phyloP scores from a whole-genome alignment of 1,140 invertebrate genomes.

The Camponotus floridanus region DNA sequence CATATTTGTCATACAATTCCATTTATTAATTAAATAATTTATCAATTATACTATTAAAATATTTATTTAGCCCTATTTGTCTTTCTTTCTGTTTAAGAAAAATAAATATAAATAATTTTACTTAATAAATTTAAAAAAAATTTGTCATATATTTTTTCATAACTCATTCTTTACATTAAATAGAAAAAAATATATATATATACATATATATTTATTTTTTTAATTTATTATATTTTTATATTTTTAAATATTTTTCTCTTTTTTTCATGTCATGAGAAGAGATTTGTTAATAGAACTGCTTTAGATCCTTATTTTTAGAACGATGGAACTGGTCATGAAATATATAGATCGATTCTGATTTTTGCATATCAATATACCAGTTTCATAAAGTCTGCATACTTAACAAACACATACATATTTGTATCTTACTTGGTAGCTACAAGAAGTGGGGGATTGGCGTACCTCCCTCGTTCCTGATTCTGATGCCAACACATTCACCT shows the following conservation, averaged over 20 bases:
- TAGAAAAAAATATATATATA: too few species aligned
- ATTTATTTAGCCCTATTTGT: neutral
- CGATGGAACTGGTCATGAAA: neutral
- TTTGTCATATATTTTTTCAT: too few species aligned
- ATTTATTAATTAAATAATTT: neutral
- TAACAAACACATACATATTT: slow-evolving; percentile 30
- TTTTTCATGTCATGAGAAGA: too few species aligned
- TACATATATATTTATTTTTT: too few species aligned
- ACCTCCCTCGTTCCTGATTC: slow-evolving; percentile 15
- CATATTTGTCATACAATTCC: neutral
- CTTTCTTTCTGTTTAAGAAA: neutral
- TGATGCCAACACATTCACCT: slow-evolving; percentile 35
- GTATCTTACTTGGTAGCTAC: neutral
- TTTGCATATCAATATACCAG: neutral
- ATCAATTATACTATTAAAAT: neutral
- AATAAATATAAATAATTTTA: too few species aligned
- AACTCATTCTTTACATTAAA: too few species aligned
- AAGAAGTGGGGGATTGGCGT: slow-evolving; percentile 26
- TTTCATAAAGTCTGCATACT: neutral
- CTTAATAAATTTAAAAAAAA: too few species aligned
- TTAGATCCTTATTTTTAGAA: neutral
- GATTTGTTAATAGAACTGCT: neutral
- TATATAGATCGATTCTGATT: neutral
- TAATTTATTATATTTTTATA: too few species aligned
- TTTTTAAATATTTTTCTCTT: too few species aligned